Evolutionary conservation across 2,113 vertebrate genomes (phyloP).

Genomic region (Silurus asotus): DNA sequence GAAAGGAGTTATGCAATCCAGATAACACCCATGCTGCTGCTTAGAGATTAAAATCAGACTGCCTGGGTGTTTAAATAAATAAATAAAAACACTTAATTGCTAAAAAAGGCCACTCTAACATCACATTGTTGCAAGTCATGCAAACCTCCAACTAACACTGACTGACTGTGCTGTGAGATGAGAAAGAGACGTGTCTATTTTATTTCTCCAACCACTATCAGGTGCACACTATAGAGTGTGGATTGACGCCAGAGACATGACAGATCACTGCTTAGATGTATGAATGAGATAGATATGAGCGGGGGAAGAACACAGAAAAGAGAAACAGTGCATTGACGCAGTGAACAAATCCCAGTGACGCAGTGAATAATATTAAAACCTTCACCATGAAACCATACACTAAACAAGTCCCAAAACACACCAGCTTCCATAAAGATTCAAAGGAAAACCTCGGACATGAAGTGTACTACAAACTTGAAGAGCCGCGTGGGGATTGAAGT

Average conservation of each 20-base stretch:
- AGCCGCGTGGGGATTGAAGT: background rate
- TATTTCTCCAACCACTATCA: too few species aligned
- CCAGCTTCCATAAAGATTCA: background rate
- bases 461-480: background rate
- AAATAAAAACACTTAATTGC: too few species aligned
- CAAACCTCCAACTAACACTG: too few species aligned
- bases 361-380: background rate
- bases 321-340: background rate
- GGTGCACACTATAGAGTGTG: background rate
- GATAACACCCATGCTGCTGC: background rate
- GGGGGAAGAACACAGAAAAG: background rate
- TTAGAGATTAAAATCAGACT: background rate
- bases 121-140: too few species aligned
- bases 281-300: background rate
- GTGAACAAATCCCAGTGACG: too few species aligned
- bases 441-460: background rate
- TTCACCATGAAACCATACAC: background rate
- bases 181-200: too few species aligned
- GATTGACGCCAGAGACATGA: background rate
- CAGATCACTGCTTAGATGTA: background rate
- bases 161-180: too few species aligned
- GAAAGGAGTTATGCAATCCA: background rate
- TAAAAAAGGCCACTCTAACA: too few species aligned
- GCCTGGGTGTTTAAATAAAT: background rate
- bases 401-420: background rate